Conservation (phyloP, 2,797 vertebrate species). For the Gadopsis bispinosus region DNA sequence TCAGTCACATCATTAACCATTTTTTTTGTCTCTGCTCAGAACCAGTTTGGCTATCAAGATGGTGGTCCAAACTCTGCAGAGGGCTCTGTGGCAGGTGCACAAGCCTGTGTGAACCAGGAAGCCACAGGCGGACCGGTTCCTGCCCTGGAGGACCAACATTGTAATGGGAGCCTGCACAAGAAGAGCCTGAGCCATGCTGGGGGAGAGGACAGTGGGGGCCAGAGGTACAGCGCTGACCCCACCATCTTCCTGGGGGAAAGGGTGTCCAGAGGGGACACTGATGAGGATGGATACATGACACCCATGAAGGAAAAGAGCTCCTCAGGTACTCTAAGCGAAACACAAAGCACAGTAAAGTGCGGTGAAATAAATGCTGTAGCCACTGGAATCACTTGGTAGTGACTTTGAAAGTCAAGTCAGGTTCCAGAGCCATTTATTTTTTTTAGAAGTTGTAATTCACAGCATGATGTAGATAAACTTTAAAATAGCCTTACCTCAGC, state of each 20-base stretch:
- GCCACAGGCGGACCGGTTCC: slow-evolving; percentile 79
- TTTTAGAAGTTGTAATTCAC: slow-evolving; percentile 10
- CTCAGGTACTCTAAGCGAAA: slow-evolving; percentile 85
- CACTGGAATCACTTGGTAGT: neutral
- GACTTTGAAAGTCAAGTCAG: neutral
- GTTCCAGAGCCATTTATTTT: neutral
- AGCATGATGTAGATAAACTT: neutral
- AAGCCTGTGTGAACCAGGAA: slow-evolving; percentile 83
- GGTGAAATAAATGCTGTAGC: neutral
- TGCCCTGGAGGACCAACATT: slow-evolving; percentile 89
- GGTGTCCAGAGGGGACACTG: slow-evolving; percentile 84
- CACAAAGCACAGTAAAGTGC: neutral
- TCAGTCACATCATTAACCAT: neutral
- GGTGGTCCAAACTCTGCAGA: slow-evolving; percentile 82
- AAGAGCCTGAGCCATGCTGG: slow-evolving; percentile 82
- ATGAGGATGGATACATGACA: slow-evolving; percentile 96
- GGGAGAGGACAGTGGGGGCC: slow-evolving; percentile 88
- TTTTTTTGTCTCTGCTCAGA: slow-evolving; percentile 77
- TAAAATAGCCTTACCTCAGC: neutral
- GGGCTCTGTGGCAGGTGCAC: slow-evolving; percentile 68
- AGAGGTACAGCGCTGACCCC: slow-evolving; percentile 96
- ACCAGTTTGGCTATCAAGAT: slow-evolving; percentile 94
- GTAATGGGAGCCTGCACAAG: slow-evolving; percentile 93
- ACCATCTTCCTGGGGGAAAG: slow-evolving; percentile 91
- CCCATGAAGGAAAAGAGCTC: slow-evolving; percentile 94